Evolutionary conservation across 2,113 vertebrate species (phyloP), one percentile per base, ranked within the genome.

Genomic region (Barnardius zonarius): DNA sequence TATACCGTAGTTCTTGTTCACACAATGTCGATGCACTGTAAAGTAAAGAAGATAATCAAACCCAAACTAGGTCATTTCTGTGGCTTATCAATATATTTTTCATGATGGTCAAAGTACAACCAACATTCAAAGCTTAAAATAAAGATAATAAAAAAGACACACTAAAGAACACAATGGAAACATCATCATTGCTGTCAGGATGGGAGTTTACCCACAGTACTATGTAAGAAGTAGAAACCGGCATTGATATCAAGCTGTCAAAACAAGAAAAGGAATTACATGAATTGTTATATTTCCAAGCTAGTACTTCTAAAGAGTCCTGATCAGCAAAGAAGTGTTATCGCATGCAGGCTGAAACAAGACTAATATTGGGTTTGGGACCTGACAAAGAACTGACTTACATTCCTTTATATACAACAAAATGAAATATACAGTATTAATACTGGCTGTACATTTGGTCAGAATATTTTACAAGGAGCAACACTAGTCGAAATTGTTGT

Each of bases 221-320:
- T 97, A 98, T 96, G 94, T 84, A 96, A 97, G 96, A 97, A 98
- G 97, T 98, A 96, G 96, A 97, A 93, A 94, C 97, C 66, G 80
- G 96, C 95, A 91, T 92, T 94, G 98, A 98, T 98, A 98, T 98
- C 98, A 98, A 97, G 97, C 96, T 97, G 98, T 98, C 98, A 97
- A 98, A 97, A 86, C 96, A 93, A 96, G 96, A 82, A 89, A 93
- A 97, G 93, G 92, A 95, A 93, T 41, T 76, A 91, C 59, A 83
- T 67, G 55, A 55, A 88, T 82, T 63, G 86, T 76, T 94, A 85
- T 84, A 86, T 92, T 96, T 90, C 86, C 93, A 82, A 94, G 96
- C 95, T 68, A 96, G 96, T 75, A 62, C 72, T 89, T 87, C 88
- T 86, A 92, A 83, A 83, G 91, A 96, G 92, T 86, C 96, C 95